Base-by-base conservation (phyloP, 2,113 vertebrate genomes). In the Cygnus atratus region DNA sequence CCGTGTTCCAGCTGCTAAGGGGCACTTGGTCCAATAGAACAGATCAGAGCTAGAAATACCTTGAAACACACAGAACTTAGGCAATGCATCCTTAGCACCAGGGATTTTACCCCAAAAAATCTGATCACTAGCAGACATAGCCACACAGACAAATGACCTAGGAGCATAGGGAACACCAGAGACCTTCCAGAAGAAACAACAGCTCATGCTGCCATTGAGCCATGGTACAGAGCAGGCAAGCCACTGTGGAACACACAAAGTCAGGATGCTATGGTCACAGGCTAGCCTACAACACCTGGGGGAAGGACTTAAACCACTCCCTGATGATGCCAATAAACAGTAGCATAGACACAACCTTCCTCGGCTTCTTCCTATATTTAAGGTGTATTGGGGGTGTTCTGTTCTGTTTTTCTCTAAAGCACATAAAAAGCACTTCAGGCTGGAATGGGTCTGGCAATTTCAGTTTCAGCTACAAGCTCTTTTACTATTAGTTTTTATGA, bases 401-500 rank as follows among this genome's bases (percentile, higher is more conserved):
- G 9, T 39, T 86, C 44, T 77, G 17, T 39, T 93, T 75, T 90
- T 52, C 44, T 66, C 12, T 65, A 79, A 58, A n/a, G 52, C 35
- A 58, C 68, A 76, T 39, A 57, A 94, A 91, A 88, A 81, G 10
- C 28, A 54, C 2, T 0, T 16, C n/a, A 71, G 28, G 16, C 43
- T 79, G 15, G 33, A 95, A 89, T 18, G 81, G 19, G 21, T 52
- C 35, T 82, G 57, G 50, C 43, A 93, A 72, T 92, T 91, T 89
- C 66, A 57, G 13, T 72, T 84, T 87, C 80, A 78, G 57, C 39
- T 87, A n/a, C 35, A 58, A 78, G 39, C 22, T 68, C 58, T 63
- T 93, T 94, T 77, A 88, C n/a, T 29, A 66, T 29, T 54, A 81
- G 22, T 28, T 91, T 83, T 91, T 87, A 93, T n/a, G 74, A 78